Evolutionary conservation across 2,113 vertebrate species (phyloP).

Genomic region (Peromyscus maniculatus): DNA sequence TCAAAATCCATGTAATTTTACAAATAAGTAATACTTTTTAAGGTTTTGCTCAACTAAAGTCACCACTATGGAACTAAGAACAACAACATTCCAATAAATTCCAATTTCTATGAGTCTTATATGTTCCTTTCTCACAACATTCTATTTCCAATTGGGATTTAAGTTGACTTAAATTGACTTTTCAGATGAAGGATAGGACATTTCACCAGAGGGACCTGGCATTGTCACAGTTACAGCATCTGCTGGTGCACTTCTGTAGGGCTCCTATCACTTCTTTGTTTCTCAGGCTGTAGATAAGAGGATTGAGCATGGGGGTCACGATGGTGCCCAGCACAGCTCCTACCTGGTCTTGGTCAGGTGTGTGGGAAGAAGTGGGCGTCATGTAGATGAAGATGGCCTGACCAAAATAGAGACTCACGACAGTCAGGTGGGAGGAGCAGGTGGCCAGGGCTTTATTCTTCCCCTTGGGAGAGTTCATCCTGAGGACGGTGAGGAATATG

Average conservation of each 20-base stretch:
- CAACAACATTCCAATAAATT: neutral
- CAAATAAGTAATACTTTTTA: neutral
- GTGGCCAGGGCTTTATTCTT: constrained; percentile 68
- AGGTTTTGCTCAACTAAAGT: neutral
- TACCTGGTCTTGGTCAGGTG: constrained; percentile 57
- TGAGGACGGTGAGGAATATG: constrained; percentile 68
- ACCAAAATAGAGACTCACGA: constrained; percentile 74
- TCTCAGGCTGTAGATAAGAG: constrained; percentile 59
- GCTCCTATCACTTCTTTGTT: constrained; percentile 65
- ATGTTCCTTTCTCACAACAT: neutral
- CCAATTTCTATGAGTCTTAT: accelerated
- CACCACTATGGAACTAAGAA: neutral
- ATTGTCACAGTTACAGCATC: neutral
- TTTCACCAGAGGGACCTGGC: neutral
- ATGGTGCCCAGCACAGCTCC: constrained; percentile 63
- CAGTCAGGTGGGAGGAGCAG: constrained; percentile 75
- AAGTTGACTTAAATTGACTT: neutral
- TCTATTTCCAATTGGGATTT: neutral
- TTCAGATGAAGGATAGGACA: neutral
- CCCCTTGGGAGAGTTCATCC: constrained; percentile 53
- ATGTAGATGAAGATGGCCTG: constrained; percentile 75
- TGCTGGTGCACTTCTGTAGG: neutral
- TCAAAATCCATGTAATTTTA: neutral
- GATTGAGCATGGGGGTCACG: constrained; percentile 72
- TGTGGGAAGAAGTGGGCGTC: constrained; percentile 61